Evolutionary conservation across 2,888 invertebrate genomes (phyloP), one percentile per base, ranked within the genome.

Genomic region (Agrotis ipsilon): DNA sequence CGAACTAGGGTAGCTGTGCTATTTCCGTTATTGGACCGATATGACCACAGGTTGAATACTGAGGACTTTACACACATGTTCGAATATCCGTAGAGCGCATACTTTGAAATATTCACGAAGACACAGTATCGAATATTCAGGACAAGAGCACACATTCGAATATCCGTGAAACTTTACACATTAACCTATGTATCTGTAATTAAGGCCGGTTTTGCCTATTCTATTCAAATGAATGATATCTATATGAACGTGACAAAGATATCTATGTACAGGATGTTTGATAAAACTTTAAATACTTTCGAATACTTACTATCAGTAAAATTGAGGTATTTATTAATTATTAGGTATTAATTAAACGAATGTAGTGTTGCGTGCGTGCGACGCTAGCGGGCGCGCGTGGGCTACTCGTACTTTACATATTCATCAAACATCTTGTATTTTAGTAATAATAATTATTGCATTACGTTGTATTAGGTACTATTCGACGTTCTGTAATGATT

Each of bases 171-270:
- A 85, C 81, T 54, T 80, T 78, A 88, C 88, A 87, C 86, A 90
- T 90, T 90, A 88, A 88, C 90, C 91, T 93, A 78, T 81, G 67
- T 82, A 91, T 83, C 88, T 89, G 88, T 91, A 90, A 86, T 92
- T 94, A 94, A 94, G 96, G 94, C 94, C 94, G 93, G 95, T 91
- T 93, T 93, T 93, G 93, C 93, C 94, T 96, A 95, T 88, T 89
- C 94, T 95, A 95, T 93, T 90, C 88, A 89, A 93, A 93, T 91
- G 88, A 92, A 89, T 90, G 90, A 91, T 75, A 85, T 90, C 88
- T 90, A 85, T 87, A 87, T 87, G 88, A 84, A 83, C 80, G 86
- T 89, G 89, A 89, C 70, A 83, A 86, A 86, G 81, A 88, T 78
- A 81, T 87, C 88, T 92, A 93, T 92, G 68, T 93, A 94, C 94